Evolutionary conservation across 2,113 vertebrate genomes (phyloP).

Genomic region (Camelus dromedarius): DNA sequence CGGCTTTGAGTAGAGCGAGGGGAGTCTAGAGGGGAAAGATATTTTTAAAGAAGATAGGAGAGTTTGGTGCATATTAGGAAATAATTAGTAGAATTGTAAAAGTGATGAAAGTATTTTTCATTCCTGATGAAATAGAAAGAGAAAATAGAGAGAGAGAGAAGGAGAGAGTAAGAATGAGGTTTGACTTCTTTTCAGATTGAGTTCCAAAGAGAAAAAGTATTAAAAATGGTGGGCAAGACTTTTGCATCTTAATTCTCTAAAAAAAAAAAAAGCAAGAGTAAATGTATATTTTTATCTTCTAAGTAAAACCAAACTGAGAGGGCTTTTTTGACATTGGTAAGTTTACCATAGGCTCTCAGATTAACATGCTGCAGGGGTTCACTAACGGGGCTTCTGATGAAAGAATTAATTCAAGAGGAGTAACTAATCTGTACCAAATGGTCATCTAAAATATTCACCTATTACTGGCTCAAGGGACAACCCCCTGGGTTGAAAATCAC

Average conservation of each 20-base stretch:
- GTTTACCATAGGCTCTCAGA: background rate
- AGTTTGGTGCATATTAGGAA: background rate
- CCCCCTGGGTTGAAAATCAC: background rate
- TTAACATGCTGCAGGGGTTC: background rate
- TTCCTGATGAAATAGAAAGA: background rate
- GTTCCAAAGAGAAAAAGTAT: background rate
- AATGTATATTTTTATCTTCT: slow-evolving; percentile 19
- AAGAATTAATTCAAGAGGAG: slow-evolving; percentile 45
- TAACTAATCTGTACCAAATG: background rate
- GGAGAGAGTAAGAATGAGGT: background rate
- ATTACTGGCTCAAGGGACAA: background rate
- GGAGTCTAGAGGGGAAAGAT: background rate
- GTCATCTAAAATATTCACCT: background rate
- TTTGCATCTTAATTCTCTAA: slow-evolving; percentile 23
- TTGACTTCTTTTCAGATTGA: background rate
- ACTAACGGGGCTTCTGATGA: slow-evolving; percentile 34
- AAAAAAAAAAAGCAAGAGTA: background rate
- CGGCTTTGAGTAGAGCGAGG: background rate
- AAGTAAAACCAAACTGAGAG: slow-evolving; percentile 19
- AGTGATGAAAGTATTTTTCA: background rate
- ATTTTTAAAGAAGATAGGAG: background rate
- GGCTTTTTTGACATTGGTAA: slow-evolving; percentile 24
- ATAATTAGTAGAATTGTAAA: background rate
- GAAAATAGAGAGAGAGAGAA: background rate
- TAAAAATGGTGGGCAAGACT: background rate